Percentiles rank a stretch among this genome's conserved stretches.
Conservation (phyloP, 2,888 invertebrate genomes). For the Saturnia pavonia region DNA sequence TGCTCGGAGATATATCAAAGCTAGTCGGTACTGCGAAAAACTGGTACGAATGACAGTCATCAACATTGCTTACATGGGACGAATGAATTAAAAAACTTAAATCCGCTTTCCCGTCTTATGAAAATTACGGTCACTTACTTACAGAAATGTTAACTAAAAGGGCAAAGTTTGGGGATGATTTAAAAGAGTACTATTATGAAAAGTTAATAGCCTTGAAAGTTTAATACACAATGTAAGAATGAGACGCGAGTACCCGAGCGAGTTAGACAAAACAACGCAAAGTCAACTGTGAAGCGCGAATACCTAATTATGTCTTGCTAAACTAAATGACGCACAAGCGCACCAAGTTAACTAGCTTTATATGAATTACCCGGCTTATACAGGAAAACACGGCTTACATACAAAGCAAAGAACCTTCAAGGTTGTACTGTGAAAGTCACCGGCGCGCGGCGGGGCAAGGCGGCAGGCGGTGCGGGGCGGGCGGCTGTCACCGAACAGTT, state of each 20-base stretch:
- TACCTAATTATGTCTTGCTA: not conserved
- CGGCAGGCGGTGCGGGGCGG: not conserved
- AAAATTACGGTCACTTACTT: no score
- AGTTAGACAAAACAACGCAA: not conserved
- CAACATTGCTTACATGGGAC: no score
- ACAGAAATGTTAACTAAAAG: no score
- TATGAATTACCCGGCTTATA: constrained; percentile 5
- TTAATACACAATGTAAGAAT: not conserved
- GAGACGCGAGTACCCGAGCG: not conserved
- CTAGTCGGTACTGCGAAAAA: no score
- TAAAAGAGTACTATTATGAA: no score
- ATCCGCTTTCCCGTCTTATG: no score
- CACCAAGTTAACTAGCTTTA: not conserved
- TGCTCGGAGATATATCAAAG: no score
- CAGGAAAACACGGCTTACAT: not conserved
- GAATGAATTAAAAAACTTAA: no score
- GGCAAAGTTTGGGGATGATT: no score
- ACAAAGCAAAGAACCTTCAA: not conserved
- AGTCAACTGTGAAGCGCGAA: not conserved
- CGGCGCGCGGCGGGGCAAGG: not conserved
- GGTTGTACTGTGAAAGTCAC: not conserved
- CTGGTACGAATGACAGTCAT: no score
- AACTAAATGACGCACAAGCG: constrained; percentile 4
- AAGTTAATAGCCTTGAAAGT: no score
- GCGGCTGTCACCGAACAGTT: not conserved